Conservation (phyloP, 2,888 invertebrate genomes). For the Harpagoxenus sublaevis region DNA sequence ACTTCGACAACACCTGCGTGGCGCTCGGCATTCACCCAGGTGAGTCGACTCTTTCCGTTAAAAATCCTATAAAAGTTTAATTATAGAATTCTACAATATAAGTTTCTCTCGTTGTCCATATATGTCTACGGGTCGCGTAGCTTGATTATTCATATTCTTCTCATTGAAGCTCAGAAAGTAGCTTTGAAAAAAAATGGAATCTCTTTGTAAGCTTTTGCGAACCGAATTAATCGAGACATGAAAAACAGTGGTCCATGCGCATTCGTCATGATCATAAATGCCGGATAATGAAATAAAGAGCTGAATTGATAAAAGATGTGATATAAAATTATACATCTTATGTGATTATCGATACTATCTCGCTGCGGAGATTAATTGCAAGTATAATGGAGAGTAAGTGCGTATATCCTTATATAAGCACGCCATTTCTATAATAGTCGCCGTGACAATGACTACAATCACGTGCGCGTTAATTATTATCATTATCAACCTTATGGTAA, state of each 20-base stretch:
- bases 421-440: conserved; percentile 13
- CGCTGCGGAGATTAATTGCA: neutral
- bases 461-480: conserved; percentile 47
- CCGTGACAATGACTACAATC: conserved; percentile 18
- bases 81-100: neutral
- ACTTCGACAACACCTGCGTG: conserved; percentile 94
- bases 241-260: neutral
- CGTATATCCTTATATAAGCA: conserved; percentile 34
- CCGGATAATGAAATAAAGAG: neutral
- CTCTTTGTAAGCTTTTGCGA: neutral
- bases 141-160: neutral
- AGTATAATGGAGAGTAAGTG: conserved; percentile 22
- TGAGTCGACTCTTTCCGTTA: conserved; percentile 86
- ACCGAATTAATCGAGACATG: neutral
- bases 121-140: no score
- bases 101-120: neutral
- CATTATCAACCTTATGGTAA: conserved; percentile 24
- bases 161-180: neutral
- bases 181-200: neutral
- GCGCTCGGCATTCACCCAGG: conserved; percentile 95
- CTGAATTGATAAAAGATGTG: neutral
- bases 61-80: neutral
- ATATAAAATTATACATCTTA: neutral
- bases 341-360: conserved; percentile 13
- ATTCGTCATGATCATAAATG: neutral